A percentile compares a stretch with the other conserved stretches of the same genome.
Evolutionary conservation across 2,113 vertebrate genomes (phyloP).

Genomic region (Esox niger): DNA sequence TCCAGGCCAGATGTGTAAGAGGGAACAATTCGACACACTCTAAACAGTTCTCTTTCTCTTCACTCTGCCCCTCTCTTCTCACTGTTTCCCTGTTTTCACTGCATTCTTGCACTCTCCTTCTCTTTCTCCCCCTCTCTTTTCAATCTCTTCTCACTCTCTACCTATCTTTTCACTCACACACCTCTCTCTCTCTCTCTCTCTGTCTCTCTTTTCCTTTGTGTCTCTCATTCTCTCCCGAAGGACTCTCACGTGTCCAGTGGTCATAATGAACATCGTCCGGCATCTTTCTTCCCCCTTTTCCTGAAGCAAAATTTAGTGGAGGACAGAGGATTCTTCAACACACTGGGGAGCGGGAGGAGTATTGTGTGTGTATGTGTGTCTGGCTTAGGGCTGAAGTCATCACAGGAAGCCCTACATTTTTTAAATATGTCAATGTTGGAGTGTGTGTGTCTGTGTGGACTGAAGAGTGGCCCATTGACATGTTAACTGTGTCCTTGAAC

Average conservation of each 20-base stretch:
- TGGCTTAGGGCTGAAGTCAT: no score
- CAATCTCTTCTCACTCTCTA: not conserved
- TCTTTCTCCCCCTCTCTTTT: not conserved
- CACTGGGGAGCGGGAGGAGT: not conserved
- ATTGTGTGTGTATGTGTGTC: conserved; percentile 3
- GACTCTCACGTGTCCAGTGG: conserved; percentile 16
- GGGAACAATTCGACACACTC: conserved; percentile 47
- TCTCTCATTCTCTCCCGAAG: not conserved
- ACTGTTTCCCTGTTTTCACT: not conserved
- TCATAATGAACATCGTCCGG: no score
- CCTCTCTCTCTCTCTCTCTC: not conserved
- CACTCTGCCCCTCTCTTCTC: conserved; percentile 18
- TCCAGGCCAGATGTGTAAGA: conserved; percentile 57
- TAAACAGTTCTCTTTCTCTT: conserved; percentile 40
- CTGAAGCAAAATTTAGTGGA: not conserved
- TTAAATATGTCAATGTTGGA: no score
- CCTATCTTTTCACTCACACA: not conserved
- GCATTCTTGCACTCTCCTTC: not conserved
- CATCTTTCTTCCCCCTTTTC: no score
- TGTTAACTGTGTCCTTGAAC: no score
- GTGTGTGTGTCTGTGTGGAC: no score
- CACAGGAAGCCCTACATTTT: no score
- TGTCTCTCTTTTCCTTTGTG: not conserved
- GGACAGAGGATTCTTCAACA: not conserved
- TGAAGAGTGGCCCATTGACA: no score